These are phyloP conservation scores for Bembecia ichneumoniformis DNA, from an alignment of 2,888 invertebrate species.

Conservation along the genomic window DNA sequence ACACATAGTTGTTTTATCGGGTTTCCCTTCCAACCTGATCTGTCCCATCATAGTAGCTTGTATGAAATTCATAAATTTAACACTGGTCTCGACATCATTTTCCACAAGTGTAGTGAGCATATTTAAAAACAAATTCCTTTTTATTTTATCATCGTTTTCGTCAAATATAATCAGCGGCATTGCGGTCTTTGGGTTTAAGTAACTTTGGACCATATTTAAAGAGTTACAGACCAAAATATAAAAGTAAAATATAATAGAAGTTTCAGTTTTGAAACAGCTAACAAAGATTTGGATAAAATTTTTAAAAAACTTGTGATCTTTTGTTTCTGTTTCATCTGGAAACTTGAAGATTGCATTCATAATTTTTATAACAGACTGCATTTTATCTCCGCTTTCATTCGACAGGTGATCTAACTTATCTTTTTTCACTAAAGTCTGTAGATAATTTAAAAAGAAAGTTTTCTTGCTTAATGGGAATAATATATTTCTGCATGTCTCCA, in stretches of 20 bases:
- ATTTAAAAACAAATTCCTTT: slow-evolving; percentile 44
- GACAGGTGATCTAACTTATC: slow-evolving; percentile 48
- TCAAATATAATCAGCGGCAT: slow-evolving; percentile 36
- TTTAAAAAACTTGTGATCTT: slow-evolving; percentile 34
- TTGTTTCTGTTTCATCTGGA: slow-evolving; percentile 34
- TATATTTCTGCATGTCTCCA: slow-evolving; percentile 40
- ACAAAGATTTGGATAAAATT: slow-evolving; percentile 54
- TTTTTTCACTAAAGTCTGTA: slow-evolving; percentile 50
- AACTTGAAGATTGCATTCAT: slow-evolving; percentile 53
- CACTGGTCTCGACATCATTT: slow-evolving; percentile 57
- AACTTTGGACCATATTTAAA: slow-evolving; percentile 46
- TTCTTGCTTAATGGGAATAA: slow-evolving; percentile 51
- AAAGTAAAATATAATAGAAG: slow-evolving; percentile 53
- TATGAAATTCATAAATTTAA: slow-evolving; percentile 46
- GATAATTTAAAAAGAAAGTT: slow-evolving; percentile 41
- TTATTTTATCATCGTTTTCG: slow-evolving; percentile 41
- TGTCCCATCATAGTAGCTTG: slow-evolving; percentile 51
- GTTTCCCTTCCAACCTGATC: slow-evolving; percentile 47
- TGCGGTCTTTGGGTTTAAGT: slow-evolving; percentile 41
- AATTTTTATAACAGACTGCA: slow-evolving; percentile 56
- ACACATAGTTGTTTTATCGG: slow-evolving; percentile 42
- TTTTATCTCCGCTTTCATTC: slow-evolving; percentile 55
- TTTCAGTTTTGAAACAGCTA: slow-evolving; percentile 43
- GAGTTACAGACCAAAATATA: slow-evolving; percentile 46
- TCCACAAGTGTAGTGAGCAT: slow-evolving; percentile 41